A percentile compares a stretch with the other conserved stretches of the same genome.
Conservation (phyloP, 1,140 invertebrate genomes). For the Pararge aegeria region DNA sequence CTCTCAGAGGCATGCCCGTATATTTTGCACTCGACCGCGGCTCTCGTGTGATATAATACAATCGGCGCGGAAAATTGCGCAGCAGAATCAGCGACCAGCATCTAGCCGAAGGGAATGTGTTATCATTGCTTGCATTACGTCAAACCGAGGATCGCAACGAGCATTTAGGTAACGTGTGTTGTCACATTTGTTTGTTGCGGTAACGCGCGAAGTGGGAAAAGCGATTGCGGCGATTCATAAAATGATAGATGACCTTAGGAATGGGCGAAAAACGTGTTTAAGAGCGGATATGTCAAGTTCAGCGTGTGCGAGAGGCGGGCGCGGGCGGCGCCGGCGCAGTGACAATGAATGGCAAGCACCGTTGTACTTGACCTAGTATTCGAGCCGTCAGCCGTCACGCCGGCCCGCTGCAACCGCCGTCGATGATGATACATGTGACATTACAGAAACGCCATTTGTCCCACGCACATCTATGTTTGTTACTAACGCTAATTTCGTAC, state of each 20-base stretch:
- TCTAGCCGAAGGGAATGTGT: slow-evolving; percentile 32
- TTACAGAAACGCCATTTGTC: neutral
- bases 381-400: slow-evolving; percentile 41
- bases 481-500: neutral
- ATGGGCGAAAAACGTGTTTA: slow-evolving; percentile 55
- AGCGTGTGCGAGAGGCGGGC: slow-evolving; percentile 55
- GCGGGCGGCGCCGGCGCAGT: slow-evolving; percentile 50
- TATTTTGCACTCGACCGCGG: slow-evolving; percentile 55
- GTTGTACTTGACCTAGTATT: slow-evolving; percentile 76
- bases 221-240: slow-evolving; percentile 13
- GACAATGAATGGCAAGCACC: slow-evolving; percentile 77
- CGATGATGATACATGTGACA: slow-evolving; percentile 22
- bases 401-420: slow-evolving; percentile 41
- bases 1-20: slow-evolving; percentile 40
- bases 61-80: slow-evolving; percentile 53
- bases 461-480: neutral
- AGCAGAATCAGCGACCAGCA: slow-evolving; percentile 34
- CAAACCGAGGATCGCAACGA: slow-evolving; percentile 47
- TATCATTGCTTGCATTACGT: slow-evolving; percentile 50
- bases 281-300: slow-evolving; percentile 70
- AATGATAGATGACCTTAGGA: slow-evolving; percentile 38
- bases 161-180: slow-evolving; percentile 64
- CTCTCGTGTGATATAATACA: slow-evolving; percentile 53
- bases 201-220: slow-evolving; percentile 45
- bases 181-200: slow-evolving; percentile 63